These are phyloP conservation scores for Yasuhikotakia modesta DNA, from an alignment of 2,797 vertebrate genomes.

Conservation along the genomic window DNA sequence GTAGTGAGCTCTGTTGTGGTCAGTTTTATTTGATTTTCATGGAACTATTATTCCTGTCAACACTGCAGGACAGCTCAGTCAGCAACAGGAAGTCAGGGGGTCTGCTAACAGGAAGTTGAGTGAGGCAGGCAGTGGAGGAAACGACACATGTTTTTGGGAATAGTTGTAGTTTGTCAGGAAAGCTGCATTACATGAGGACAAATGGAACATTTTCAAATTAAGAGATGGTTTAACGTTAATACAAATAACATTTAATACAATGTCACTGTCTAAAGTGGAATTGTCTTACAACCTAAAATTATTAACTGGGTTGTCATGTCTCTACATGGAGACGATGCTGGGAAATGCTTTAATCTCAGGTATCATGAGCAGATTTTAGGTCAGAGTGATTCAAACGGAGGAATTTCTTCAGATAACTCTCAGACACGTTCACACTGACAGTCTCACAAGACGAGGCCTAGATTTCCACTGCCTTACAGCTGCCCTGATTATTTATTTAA, in stretches of 20 bases:
- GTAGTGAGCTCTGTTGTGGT: constrained; percentile 37
- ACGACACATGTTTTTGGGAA: constrained; percentile 20
- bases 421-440: not conserved
- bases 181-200: not conserved
- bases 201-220: not conserved
- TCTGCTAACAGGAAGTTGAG: constrained; percentile 50
- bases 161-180: constrained; percentile 9
- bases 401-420: not conserved
- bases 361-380: not conserved
- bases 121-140: constrained; percentile 20
- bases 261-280: too few species aligned
- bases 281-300: too few species aligned
- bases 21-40: constrained; percentile 36
- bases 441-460: not conserved
- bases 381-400: not conserved
- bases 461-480: not conserved
- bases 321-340: not conserved
- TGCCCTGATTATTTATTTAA: not conserved
- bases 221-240: too few species aligned
- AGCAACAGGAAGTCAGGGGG: constrained; percentile 46
- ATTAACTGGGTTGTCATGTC: not conserved
- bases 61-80: constrained; percentile 29
- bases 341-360: not conserved
- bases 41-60: constrained; percentile 42
- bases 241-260: too few species aligned